phyloP scores from a whole-genome alignment of 2,113 vertebrate species.

The Channa argus region DNA sequence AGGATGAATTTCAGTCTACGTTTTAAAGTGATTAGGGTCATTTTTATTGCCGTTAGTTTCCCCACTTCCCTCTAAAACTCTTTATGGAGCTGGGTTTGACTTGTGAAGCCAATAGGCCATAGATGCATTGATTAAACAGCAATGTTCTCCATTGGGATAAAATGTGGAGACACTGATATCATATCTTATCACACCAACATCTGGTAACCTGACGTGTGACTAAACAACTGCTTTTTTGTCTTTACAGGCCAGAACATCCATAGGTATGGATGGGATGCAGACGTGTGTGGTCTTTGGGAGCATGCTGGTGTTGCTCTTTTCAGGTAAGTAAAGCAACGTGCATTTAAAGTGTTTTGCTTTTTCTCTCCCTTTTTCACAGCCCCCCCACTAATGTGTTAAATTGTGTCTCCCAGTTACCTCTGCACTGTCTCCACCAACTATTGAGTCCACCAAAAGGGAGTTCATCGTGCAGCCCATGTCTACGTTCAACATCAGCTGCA shows the following conservation, averaged over 20 bases:
- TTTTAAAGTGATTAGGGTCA: no score
- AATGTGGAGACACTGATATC: constrained; percentile 1
- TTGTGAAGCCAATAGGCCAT: not conserved
- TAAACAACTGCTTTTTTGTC: constrained; percentile 33
- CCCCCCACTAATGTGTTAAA: constrained; percentile 20
- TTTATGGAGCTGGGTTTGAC: not conserved
- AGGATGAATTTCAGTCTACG: no score
- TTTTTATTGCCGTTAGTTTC: not conserved
- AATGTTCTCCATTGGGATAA: not conserved
- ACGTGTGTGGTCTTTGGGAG: constrained; percentile 81
- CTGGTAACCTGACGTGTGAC: constrained; percentile 13
- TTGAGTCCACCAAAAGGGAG: constrained; percentile 83
- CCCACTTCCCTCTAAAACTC: not conserved
- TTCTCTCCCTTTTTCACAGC: not conserved
- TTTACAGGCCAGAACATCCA: constrained; percentile 74
- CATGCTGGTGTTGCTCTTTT: constrained; percentile 74
- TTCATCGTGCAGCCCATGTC: constrained; percentile 86
- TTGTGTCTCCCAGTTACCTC: constrained; percentile 56
- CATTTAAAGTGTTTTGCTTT: not conserved
- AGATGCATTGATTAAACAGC: constrained; percentile 8
- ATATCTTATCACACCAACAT: not conserved
- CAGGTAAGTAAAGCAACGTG: constrained; percentile 64
- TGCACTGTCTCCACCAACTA: constrained; percentile 82
- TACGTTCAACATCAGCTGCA: constrained; percentile 89
- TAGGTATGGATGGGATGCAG: constrained; percentile 84